These are phyloP conservation scores for Campylomormyrus numenius DNA, from an alignment of 2,113 vertebrate species.

Conservation along the genomic window DNA sequence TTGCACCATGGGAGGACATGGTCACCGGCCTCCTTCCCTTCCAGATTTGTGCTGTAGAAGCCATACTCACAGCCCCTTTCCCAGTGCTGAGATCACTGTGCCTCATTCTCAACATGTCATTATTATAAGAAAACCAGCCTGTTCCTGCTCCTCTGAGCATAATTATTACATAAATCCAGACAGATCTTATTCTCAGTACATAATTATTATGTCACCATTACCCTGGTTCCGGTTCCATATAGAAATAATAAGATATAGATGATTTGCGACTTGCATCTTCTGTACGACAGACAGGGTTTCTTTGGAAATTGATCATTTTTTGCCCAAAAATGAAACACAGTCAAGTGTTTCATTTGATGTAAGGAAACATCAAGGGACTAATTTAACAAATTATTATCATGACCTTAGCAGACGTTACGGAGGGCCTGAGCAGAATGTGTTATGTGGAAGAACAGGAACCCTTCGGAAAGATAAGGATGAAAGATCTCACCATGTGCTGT, in stretches of 20 bases:
- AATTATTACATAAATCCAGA: not conserved
- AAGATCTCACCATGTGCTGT: not conserved
- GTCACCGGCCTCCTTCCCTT: not conserved
- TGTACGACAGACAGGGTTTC: not conserved
- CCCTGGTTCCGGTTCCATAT: not conserved
- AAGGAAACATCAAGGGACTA: not conserved
- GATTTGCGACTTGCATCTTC: not conserved
- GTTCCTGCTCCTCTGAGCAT: not conserved
- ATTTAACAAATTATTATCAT: not conserved
- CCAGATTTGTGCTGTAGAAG: not conserved
- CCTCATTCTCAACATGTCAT: not conserved
- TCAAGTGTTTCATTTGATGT: not conserved
- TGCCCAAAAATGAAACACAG: not conserved
- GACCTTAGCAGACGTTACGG: not conserved
- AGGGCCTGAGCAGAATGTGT: not conserved
- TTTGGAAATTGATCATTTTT: not conserved
- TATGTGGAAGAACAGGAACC: not conserved
- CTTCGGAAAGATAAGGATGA: not conserved
- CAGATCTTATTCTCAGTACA: not conserved
- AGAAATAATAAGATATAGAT: not conserved
- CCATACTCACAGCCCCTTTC: not conserved
- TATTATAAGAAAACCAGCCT: not conserved
- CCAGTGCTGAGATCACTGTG: not conserved
- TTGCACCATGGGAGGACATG: not conserved
- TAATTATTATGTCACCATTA: not conserved